Evolutionary conservation across 2,888 invertebrate species (phyloP).

Genomic region (Drosophila histrio): DNA sequence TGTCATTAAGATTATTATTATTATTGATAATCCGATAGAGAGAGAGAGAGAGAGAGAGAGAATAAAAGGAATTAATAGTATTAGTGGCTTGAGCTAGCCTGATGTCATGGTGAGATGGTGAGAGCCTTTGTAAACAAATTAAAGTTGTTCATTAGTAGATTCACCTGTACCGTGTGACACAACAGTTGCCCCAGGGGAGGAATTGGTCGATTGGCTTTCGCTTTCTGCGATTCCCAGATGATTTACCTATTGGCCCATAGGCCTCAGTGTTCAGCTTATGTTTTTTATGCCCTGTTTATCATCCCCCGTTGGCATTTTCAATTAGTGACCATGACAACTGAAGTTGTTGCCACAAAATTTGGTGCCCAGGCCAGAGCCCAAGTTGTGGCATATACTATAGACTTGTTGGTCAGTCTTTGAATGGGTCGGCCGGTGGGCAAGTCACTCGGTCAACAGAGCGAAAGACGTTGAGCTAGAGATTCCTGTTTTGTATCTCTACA

Average conservation of each 20-base stretch:
- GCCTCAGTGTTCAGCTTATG: background rate
- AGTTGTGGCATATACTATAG: background rate
- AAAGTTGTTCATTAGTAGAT: background rate
- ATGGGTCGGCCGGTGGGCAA: slow-evolving; percentile 33
- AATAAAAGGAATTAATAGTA: background rate
- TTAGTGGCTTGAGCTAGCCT: background rate
- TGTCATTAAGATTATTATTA: background rate
- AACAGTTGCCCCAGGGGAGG: slow-evolving; percentile 21
- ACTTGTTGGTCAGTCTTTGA: slow-evolving; percentile 13
- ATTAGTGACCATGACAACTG: slow-evolving; percentile 73
- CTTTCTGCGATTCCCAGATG: slow-evolving; percentile 34
- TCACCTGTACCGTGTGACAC: slow-evolving; percentile 46
- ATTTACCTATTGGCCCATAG: slow-evolving; percentile 20
- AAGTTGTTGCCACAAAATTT: slow-evolving; percentile 39
- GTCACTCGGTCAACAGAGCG: slow-evolving; percentile 13
- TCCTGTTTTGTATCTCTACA: background rate
- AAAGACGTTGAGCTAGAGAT: background rate
- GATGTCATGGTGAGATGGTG: background rate
- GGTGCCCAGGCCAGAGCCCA: slow-evolving; percentile 4
- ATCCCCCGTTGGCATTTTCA: slow-evolving; percentile 58
- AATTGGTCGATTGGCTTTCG: slow-evolving; percentile 15
- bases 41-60: background rate
- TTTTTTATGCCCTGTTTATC: slow-evolving; percentile 25
- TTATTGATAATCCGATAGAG: background rate
- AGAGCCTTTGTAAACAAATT: background rate